Evolutionary conservation across 2,797 vertebrate species (phyloP).

Genomic region (Eulemur rubriventer): DNA sequence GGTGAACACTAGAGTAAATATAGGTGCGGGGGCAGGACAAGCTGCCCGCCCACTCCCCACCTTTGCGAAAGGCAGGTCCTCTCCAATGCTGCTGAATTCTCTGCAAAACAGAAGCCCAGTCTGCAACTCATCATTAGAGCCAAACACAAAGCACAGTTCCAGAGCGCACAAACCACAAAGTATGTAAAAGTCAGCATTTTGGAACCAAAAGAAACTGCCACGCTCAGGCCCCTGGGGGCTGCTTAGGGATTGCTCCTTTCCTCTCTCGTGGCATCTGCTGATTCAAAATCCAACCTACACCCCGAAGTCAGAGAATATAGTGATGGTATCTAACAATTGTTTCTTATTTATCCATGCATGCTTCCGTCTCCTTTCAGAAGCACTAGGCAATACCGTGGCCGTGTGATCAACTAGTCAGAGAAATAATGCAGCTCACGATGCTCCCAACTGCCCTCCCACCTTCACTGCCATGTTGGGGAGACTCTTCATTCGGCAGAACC

Average conservation of each 20-base stretch:
- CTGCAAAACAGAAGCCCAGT: not conserved
- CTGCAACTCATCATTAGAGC: not conserved
- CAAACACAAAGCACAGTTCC: not conserved
- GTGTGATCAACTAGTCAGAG: not conserved
- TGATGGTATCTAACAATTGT: not conserved
- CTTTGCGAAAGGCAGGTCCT: not conserved
- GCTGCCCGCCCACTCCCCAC: not conserved
- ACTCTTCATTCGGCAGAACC: not conserved
- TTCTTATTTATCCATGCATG: accelerated
- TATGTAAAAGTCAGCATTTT: not conserved
- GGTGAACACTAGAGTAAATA: not conserved
- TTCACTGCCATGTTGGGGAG: accelerated
- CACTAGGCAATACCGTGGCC: accelerated
- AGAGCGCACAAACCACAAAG: not conserved
- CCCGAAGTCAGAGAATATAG: not conserved
- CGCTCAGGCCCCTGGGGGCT: not conserved
- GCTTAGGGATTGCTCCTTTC: not conserved
- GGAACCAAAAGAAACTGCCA: not conserved
- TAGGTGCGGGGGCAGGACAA: not conserved
- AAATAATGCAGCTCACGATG: accelerated
- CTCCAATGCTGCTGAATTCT: not conserved
- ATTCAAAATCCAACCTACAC: not conserved
- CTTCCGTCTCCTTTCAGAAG: not conserved
- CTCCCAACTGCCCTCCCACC: not conserved
- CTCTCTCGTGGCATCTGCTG: not conserved